These are phyloP conservation scores for Melanostoma scalare DNA, from an alignment of 2,888 invertebrate species.

Conservation along the genomic window DNA sequence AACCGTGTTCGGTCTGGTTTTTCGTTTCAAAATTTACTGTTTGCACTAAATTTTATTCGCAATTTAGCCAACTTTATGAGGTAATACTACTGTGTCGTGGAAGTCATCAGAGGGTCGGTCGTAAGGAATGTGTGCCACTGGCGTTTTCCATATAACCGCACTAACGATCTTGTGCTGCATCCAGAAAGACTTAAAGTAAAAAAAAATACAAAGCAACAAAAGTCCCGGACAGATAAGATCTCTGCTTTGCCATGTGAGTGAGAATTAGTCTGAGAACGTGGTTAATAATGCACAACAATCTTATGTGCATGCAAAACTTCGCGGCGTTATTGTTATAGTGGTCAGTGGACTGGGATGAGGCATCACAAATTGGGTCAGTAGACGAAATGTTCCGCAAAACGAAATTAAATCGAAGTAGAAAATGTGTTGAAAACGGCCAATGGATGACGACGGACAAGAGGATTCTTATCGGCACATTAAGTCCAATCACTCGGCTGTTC, in stretches of 20 bases:
- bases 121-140: slow-evolving; percentile 34
- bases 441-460: slow-evolving; percentile 6
- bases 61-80: slow-evolving; percentile 63
- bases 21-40: slow-evolving; percentile 50
- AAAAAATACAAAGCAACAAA: neutral
- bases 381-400: slow-evolving; percentile 69
- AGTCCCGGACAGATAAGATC: slow-evolving; percentile 29
- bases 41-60: slow-evolving; percentile 65
- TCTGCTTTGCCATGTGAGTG: slow-evolving; percentile 47
- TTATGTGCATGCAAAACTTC: slow-evolving; percentile 48
- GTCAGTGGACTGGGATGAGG: slow-evolving; percentile 53
- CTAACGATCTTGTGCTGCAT: slow-evolving; percentile 47
- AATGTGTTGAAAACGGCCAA: slow-evolving; percentile 49
- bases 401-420: slow-evolving; percentile 56
- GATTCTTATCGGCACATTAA: slow-evolving; percentile 67
- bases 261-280: slow-evolving; percentile 67
- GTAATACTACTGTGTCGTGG: slow-evolving; percentile 51
- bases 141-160: slow-evolving; percentile 47
- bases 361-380: slow-evolving; percentile 58
- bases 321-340: slow-evolving; percentile 64
- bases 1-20: slow-evolving; percentile 51
- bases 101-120: slow-evolving; percentile 45
- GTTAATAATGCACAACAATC: slow-evolving; percentile 68
- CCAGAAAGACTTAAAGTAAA: slow-evolving; percentile 26
- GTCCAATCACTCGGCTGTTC: slow-evolving; percentile 56